phyloP scores from a whole-genome alignment of 2,797 vertebrate genomes.

The Toxotes lorentzi region DNA sequence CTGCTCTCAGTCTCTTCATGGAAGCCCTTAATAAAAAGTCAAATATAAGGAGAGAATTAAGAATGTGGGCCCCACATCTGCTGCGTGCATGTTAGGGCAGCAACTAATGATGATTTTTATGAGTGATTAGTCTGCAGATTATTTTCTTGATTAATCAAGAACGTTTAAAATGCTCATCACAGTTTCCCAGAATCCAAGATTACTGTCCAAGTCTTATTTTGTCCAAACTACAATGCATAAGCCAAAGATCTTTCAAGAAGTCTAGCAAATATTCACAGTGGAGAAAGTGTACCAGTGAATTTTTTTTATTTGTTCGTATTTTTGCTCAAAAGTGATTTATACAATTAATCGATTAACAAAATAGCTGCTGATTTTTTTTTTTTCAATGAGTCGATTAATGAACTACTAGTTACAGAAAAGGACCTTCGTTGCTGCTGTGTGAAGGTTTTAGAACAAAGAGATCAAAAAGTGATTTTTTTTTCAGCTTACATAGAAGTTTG shows the following conservation, averaged over 20 bases:
- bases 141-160: not conserved
- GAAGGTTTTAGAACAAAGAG: not conserved
- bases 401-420: not conserved
- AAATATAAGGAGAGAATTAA: constrained; percentile 2
- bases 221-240: not conserved
- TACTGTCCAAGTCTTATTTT: not conserved
- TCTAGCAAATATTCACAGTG: not conserved
- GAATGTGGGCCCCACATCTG: not conserved
- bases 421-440: not conserved
- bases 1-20: constrained; percentile 9
- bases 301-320: too few species aligned
- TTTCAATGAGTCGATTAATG: not conserved
- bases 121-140: not conserved
- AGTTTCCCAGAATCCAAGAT: not conserved
- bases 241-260: not conserved
- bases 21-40: constrained; percentile 9
- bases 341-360: not conserved
- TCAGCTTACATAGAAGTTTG: not conserved
- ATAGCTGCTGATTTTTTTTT: not conserved
- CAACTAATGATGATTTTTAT: not conserved
- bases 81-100: not conserved
- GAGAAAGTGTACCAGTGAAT: not conserved
- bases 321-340: not conserved
- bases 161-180: not conserved
- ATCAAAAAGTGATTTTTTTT: not conserved